Evolutionary conservation across 2,888 invertebrate genomes (phyloP).

Genomic region (Anorthoa munda): DNA sequence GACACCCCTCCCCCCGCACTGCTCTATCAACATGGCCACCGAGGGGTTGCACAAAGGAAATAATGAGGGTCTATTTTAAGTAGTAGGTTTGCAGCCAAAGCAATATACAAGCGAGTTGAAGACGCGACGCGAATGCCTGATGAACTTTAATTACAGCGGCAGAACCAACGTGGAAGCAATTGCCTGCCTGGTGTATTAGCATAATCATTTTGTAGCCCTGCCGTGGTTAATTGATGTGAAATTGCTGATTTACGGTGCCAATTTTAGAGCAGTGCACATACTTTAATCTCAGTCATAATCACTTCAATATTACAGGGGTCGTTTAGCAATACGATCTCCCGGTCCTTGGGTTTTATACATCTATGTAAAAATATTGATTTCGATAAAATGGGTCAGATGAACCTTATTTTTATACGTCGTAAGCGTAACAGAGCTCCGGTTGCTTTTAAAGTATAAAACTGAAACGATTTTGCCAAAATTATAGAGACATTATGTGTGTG

Average conservation of each 20-base stretch:
- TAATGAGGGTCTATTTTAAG: conserved; percentile 70
- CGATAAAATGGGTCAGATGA: conserved; percentile 50
- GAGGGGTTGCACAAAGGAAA: conserved; percentile 67
- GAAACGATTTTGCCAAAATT: conserved; percentile 68
- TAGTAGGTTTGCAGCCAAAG: conserved; percentile 71
- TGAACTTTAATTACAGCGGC: conserved; percentile 83
- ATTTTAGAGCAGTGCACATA: conserved; percentile 60
- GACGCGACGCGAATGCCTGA: conserved; percentile 81
- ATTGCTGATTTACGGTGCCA: conserved; percentile 73
- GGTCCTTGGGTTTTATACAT: conserved; percentile 50
- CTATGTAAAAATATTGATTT: conserved; percentile 61
- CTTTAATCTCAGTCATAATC: conserved; percentile 63
- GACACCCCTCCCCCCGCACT: conserved; percentile 60
- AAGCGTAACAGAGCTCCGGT: conserved; percentile 43
- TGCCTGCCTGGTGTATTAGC: conserved; percentile 82
- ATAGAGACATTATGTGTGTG: conserved; percentile 75
- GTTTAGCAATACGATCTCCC: conserved; percentile 45
- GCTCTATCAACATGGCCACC: conserved; percentile 57
- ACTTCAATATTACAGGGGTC: conserved; percentile 57
- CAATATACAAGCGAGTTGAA: conserved; percentile 77
- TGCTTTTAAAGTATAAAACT: conserved; percentile 69
- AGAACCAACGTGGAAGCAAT: conserved; percentile 79
- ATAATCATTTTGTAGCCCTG: conserved; percentile 80
- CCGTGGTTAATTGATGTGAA: conserved; percentile 79
- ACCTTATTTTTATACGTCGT: conserved; percentile 52